A percentile compares a stretch with the other conserved stretches of the same genome.
Conservation (phyloP, 2,113 vertebrate species). For the Salvelinus alpinus region DNA sequence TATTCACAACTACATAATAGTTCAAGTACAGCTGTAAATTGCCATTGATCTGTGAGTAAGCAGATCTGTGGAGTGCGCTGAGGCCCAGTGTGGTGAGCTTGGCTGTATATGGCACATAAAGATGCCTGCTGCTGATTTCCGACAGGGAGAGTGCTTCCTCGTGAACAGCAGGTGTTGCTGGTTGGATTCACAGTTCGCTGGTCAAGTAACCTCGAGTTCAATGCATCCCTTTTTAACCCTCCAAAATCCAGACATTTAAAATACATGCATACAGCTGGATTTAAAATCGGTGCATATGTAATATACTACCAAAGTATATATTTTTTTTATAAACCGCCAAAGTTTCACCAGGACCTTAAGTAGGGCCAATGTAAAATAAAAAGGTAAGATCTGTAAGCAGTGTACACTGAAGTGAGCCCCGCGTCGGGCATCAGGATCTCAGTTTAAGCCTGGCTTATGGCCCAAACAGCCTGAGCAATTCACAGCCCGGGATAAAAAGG, state of each 20-base stretch:
- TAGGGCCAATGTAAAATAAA: no score
- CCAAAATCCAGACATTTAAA: no score
- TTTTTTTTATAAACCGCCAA: no score
- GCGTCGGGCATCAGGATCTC: not conserved
- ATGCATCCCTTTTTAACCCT: no score
- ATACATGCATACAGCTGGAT: no score
- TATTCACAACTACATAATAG: not conserved
- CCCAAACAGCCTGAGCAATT: not conserved
- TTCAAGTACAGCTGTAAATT: conserved; percentile 20
- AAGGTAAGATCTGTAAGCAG: no score
- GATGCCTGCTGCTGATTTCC: not conserved
- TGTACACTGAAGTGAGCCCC: not conserved
- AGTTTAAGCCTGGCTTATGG: not conserved
- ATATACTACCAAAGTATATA: no score
- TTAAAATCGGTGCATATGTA: no score
- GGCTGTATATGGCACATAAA: conserved; percentile 5
- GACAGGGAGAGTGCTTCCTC: not conserved
- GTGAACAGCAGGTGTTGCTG: no score
- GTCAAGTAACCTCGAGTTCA: no score
- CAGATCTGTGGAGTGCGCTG: conserved; percentile 32
- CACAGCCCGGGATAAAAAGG: not conserved
- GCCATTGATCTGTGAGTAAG: conserved; percentile 47
- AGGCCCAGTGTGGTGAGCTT: conserved; percentile 21
- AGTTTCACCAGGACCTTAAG: no score
- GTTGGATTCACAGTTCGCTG: no score